Evolutionary conservation across 2,797 vertebrate species (phyloP).

Genomic region (Sciaenops ocellatus): DNA sequence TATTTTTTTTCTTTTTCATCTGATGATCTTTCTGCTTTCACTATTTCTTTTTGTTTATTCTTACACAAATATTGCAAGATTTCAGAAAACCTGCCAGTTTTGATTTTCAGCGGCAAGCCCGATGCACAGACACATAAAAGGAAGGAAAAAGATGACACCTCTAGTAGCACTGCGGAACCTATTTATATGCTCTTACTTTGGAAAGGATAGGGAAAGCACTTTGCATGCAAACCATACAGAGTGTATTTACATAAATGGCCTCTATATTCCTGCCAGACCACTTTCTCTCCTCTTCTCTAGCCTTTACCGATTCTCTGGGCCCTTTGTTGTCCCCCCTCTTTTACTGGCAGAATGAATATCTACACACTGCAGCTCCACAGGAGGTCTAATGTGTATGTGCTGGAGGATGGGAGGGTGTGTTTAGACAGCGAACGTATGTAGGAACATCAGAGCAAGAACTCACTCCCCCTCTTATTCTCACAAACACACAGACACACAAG

Average conservation of each 20-base stretch:
- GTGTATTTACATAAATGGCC: constrained; percentile 54
- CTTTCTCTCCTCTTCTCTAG: constrained; percentile 55
- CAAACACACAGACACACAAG: constrained; percentile 38
- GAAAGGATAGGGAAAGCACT: constrained; percentile 48
- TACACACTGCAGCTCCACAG: constrained; percentile 60
- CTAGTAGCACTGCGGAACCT: constrained; percentile 19
- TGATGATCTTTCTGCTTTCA: background rate
- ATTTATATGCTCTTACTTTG: constrained; percentile 39
- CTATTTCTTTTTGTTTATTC: background rate
- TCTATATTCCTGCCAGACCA: constrained; percentile 53
- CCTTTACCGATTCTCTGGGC: constrained; percentile 38
- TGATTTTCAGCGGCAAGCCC: background rate
- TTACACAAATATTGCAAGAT: background rate
- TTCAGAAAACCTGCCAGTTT: constrained; percentile 14
- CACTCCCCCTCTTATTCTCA: background rate
- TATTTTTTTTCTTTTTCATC: background rate
- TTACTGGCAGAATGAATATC: constrained; percentile 71
- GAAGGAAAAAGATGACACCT: constrained; percentile 18
- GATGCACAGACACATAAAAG: constrained; percentile 9
- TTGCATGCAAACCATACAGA: constrained; percentile 58
- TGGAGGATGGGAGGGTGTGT: constrained; percentile 56
- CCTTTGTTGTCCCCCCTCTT: constrained; percentile 51
- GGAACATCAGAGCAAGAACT: constrained; percentile 70
- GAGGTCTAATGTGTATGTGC: constrained; percentile 67
- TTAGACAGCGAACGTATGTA: constrained; percentile 74